Evolutionary conservation across 2,797 vertebrate genomes (phyloP).

Genomic region (Percopsis omiscomaycus): DNA sequence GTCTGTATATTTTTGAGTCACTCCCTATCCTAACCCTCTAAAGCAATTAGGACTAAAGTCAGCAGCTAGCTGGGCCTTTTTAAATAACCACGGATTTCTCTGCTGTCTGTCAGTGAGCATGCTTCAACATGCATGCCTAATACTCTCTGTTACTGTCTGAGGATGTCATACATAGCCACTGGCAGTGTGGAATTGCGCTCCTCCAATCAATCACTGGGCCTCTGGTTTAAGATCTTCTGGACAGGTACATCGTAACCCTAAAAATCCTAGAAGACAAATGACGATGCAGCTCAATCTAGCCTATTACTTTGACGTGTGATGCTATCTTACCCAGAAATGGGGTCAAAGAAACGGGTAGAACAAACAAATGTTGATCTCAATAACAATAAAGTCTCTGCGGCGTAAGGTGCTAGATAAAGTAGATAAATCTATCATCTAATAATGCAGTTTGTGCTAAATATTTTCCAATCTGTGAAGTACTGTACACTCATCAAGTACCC

Average conservation of each 20-base stretch:
- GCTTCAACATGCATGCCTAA: conserved; percentile 53
- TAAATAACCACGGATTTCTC: conserved; percentile 38
- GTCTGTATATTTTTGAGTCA: conserved; percentile 7
- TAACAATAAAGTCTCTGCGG: no score
- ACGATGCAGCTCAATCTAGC: background rate
- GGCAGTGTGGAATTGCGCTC: conserved; percentile 43
- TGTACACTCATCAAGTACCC: background rate
- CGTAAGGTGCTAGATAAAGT: no score
- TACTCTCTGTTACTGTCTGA: conserved; percentile 40
- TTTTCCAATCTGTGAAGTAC: background rate
- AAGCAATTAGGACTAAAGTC: conserved; percentile 26
- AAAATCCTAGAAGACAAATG: background rate
- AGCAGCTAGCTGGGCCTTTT: conserved; percentile 33
- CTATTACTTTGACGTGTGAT: background rate
- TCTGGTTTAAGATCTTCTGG: conserved; percentile 14
- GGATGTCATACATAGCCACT: conserved; percentile 50
- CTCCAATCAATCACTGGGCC: conserved; percentile 14
- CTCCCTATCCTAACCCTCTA: background rate
- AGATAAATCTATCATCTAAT: no score
- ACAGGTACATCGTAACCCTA: background rate
- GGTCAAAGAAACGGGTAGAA: background rate
- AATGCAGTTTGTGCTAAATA: no score
- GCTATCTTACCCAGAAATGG: background rate
- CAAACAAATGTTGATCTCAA: no score
- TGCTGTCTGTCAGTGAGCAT: conserved; percentile 36